Evolutionary conservation across 2,888 invertebrate genomes (phyloP).

Genomic region (Antitype chi): DNA sequence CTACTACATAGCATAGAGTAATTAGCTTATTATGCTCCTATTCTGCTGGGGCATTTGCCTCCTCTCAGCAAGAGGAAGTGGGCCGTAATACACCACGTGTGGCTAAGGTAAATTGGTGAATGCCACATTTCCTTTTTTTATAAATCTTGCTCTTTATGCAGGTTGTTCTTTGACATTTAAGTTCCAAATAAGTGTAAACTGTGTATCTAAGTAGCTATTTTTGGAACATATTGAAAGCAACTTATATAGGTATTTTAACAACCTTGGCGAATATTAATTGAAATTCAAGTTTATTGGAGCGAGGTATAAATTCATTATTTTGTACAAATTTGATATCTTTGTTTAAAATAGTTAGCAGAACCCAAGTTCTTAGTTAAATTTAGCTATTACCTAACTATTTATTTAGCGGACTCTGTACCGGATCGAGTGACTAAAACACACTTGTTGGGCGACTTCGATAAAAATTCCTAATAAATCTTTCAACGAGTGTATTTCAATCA

Average conservation of each 20-base stretch:
- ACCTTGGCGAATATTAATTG: background rate
- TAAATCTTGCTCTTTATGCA: background rate
- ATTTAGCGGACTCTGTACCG: no score
- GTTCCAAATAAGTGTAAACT: background rate
- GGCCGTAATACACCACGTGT: background rate
- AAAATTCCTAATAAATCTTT: no score
- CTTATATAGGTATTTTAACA: background rate
- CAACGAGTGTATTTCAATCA: no score
- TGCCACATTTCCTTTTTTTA: background rate
- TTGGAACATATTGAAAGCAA: conserved; percentile 22
- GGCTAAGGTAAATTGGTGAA: background rate
- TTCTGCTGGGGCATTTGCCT: background rate
- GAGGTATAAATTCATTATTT: background rate
- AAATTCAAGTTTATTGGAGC: conserved; percentile 7
- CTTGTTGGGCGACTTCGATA: no score
- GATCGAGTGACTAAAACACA: no score
- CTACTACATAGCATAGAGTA: background rate
- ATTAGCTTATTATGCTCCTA: no score
- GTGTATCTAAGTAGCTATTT: background rate
- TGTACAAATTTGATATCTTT: background rate
- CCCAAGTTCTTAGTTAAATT: no score
- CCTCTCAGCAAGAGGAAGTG: background rate
- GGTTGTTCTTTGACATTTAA: conserved; percentile 3
- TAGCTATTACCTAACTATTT: no score
- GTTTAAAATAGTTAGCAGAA: background rate